A percentile compares a stretch with the other conserved stretches of the same genome.
Evolutionary conservation across 2,888 invertebrate genomes (phyloP).

Genomic region (Prosopocoilus inquinatus): DNA sequence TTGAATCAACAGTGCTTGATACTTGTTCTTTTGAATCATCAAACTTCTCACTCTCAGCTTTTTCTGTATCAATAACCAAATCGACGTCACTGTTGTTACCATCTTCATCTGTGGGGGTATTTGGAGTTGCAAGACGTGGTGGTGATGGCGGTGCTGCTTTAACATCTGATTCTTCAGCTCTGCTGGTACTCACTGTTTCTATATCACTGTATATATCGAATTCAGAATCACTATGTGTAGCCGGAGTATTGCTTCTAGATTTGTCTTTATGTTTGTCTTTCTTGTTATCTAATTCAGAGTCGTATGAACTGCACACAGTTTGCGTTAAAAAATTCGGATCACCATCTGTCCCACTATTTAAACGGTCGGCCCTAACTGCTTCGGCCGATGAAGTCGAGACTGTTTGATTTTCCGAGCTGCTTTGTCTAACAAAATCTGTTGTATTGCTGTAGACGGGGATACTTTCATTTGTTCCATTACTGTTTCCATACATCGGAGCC

Average conservation of each 20-base stretch:
- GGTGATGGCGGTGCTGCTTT: slow-evolving; percentile 47
- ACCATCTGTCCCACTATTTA: slow-evolving; percentile 27
- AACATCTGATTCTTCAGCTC: slow-evolving; percentile 36
- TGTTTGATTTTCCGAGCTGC: slow-evolving; percentile 5
- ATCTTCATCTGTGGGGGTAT: slow-evolving; percentile 51
- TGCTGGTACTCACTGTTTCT: slow-evolving; percentile 51
- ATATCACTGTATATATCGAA: slow-evolving; percentile 65
- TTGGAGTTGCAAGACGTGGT: slow-evolving; percentile 33
- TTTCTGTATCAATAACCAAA: slow-evolving; percentile 57
- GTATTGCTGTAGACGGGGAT: slow-evolving; percentile 4
- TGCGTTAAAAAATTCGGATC: slow-evolving; percentile 41
- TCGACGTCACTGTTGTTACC: slow-evolving; percentile 54
- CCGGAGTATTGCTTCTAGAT: slow-evolving; percentile 30
- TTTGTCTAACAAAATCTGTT: slow-evolving; percentile 4
- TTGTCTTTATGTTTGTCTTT: slow-evolving; percentile 30
- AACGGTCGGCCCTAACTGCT: neutral
- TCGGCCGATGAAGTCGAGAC: slow-evolving; percentile 13
- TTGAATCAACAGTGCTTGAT: slow-evolving; percentile 26
- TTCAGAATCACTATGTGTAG: slow-evolving; percentile 40
- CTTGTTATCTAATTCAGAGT: slow-evolving; percentile 10
- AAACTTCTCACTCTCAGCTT: slow-evolving; percentile 28
- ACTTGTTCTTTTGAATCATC: slow-evolving; percentile 32
- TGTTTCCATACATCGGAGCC: slow-evolving; percentile 37
- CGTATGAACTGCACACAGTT: slow-evolving; percentile 28
- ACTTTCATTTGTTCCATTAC: neutral